Conservation (phyloP, 2,113 vertebrate species). For the Boleophthalmus pectinirostris region DNA sequence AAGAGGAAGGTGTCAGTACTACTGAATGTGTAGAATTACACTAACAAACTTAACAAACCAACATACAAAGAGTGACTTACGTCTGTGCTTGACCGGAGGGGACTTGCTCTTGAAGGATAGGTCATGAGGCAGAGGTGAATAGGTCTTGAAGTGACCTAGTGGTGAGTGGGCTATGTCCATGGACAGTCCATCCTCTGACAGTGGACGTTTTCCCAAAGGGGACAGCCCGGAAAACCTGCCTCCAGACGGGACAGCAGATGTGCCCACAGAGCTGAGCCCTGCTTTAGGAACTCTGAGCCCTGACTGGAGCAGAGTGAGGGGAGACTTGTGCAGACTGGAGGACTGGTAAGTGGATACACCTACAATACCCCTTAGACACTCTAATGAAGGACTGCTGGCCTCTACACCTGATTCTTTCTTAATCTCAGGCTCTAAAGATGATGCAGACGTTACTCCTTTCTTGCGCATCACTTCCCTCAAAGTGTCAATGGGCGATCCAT, state of each 20-base stretch:
- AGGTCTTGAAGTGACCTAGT: conserved; percentile 63
- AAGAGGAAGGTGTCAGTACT: background rate
- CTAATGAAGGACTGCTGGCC: conserved; percentile 62
- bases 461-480: conserved; percentile 90
- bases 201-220: conserved; percentile 78
- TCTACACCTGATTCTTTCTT: conserved; percentile 76
- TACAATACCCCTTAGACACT: conserved; percentile 43
- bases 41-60: no score
- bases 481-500: conserved; percentile 93
- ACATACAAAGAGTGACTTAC: conserved; percentile 67
- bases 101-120: conserved; percentile 86
- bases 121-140: conserved; percentile 83
- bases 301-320: conserved; percentile 71
- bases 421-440: conserved; percentile 72
- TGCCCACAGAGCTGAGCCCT: conserved; percentile 67
- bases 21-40: background rate
- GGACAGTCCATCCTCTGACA: conserved; percentile 75
- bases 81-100: conserved; percentile 82
- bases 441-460: conserved; percentile 67
- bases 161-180: conserved; percentile 41
- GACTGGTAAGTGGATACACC: conserved; percentile 60
- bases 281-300: conserved; percentile 79
- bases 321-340: conserved; percentile 68
- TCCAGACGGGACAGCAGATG: conserved; percentile 66
- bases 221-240: conserved; percentile 79